Evolutionary conservation across 2,113 vertebrate species (phyloP).

Genomic region (Callospermophilus lateralis): DNA sequence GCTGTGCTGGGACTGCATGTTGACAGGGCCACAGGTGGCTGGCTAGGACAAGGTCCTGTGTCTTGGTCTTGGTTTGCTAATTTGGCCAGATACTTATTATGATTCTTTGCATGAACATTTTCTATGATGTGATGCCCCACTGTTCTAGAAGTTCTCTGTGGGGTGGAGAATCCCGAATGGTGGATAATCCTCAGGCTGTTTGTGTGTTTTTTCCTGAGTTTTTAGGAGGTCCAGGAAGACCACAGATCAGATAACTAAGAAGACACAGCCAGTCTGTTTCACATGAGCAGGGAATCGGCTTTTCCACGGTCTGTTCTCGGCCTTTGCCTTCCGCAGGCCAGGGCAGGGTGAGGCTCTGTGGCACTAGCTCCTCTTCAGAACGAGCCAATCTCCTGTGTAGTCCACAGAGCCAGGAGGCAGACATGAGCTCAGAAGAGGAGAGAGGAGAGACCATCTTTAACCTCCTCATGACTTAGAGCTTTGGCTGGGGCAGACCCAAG

Average conservation of each 20-base stretch:
- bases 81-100: not conserved
- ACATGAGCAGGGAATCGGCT: not conserved
- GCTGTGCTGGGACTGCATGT: fast-evolving
- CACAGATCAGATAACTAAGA: too few species aligned
- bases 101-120: not conserved
- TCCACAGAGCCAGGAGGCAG: not conserved
- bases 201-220: fast-evolving
- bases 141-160: not conserved
- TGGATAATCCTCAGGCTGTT: fast-evolving
- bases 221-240: not conserved
- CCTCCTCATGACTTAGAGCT: not conserved
- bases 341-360: not conserved
- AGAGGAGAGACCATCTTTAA: not conserved
- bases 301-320: not conserved
- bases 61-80: too few species aligned
- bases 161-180: too few species aligned
- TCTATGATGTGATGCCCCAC: not conserved
- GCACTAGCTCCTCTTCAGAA: not conserved
- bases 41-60: too few species aligned
- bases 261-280: not conserved
- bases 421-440: fast-evolving
- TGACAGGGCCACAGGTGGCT: too few species aligned
- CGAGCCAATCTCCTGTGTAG: fast-evolving
- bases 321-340: not conserved
- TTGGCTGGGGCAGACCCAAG: not conserved